These are phyloP conservation scores for Drosophila funebris DNA, from an alignment of 1,140 invertebrate genomes.

Conservation along the genomic window DNA sequence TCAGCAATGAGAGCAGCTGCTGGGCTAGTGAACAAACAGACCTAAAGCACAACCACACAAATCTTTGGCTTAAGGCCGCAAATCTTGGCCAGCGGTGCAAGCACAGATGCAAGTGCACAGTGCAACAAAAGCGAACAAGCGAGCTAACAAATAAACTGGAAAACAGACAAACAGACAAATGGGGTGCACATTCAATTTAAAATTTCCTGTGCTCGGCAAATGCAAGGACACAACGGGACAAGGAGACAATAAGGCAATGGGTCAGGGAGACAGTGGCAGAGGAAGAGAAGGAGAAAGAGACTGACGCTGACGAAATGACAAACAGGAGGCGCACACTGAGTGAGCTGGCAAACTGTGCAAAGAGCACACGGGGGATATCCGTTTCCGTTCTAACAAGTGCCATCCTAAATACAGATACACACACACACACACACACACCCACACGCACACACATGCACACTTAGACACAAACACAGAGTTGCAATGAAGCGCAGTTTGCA, in stretches of 20 bases:
- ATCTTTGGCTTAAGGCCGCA: conserved; percentile 31
- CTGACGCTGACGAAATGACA: conserved; percentile 58
- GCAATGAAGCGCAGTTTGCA: conserved; percentile 76
- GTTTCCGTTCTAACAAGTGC: conserved; percentile 72
- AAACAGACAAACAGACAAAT: conserved; percentile 34
- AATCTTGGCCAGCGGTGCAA: conserved; percentile 38
- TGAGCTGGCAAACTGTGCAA: conserved; percentile 53
- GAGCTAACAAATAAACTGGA: conserved; percentile 42
- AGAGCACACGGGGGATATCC: conserved; percentile 77
- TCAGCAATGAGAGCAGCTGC: conserved; percentile 2
- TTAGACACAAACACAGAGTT: conserved; percentile 44
- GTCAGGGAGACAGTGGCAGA: not conserved
- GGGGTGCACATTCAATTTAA: conserved; percentile 69
- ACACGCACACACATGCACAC: not conserved
- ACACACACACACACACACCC: conserved; percentile 23
- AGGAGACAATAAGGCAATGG: not conserved
- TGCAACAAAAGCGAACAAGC: conserved; percentile 38
- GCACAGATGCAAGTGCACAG: conserved; percentile 7
- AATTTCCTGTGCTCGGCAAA: conserved; percentile 62
- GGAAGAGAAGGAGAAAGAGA: not conserved
- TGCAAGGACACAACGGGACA: conserved; percentile 42
- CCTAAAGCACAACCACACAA: conserved; percentile 11
- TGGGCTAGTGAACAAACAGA: conserved; percentile 10
- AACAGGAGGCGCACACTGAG: conserved; percentile 57
- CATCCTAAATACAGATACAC: conserved; percentile 21